A percentile compares a stretch with the other conserved stretches of the same genome.
Evolutionary conservation across 2,113 vertebrate species (phyloP).

Genomic region (Parus major): DNA sequence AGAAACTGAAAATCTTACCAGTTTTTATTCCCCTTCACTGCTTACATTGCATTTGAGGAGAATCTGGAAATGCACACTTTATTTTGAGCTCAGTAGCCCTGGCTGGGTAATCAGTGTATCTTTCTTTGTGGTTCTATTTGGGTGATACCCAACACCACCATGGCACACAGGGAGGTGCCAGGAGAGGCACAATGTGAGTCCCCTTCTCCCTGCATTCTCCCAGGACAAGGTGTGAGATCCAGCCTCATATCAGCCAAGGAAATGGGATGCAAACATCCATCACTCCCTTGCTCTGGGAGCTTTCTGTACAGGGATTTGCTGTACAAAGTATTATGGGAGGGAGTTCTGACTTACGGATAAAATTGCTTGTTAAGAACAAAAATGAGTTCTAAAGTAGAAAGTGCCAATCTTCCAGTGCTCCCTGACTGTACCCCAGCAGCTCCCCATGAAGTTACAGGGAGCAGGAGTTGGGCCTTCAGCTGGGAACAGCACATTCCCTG

Average conservation of each 20-base stretch:
- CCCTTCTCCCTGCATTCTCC: not conserved
- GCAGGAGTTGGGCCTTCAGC: not conserved
- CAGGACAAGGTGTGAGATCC: not conserved
- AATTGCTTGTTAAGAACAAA: not conserved
- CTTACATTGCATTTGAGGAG: accelerated
- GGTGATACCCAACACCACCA: not conserved
- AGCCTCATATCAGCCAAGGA: not conserved
- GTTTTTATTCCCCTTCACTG: not conserved
- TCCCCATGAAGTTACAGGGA: not conserved
- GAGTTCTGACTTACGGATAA: accelerated
- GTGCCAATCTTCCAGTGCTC: not conserved
- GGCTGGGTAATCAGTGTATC: accelerated
- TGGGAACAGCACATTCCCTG: not conserved
- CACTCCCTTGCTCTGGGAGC: accelerated
- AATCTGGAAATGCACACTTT: not conserved
- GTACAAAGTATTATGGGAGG: accelerated
- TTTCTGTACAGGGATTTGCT: not conserved
- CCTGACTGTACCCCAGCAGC: not conserved
- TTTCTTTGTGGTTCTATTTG: not conserved
- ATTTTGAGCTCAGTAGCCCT: not conserved
- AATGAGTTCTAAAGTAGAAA: not conserved
- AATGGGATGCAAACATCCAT: not conserved
- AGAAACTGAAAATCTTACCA: not conserved
- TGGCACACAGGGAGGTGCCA: not conserved
- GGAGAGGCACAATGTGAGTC: not conserved